A percentile compares a stretch with the other conserved stretches of the same genome.
Evolutionary conservation across 2,888 invertebrate species (phyloP).

Genomic region (Laothoe populi): DNA sequence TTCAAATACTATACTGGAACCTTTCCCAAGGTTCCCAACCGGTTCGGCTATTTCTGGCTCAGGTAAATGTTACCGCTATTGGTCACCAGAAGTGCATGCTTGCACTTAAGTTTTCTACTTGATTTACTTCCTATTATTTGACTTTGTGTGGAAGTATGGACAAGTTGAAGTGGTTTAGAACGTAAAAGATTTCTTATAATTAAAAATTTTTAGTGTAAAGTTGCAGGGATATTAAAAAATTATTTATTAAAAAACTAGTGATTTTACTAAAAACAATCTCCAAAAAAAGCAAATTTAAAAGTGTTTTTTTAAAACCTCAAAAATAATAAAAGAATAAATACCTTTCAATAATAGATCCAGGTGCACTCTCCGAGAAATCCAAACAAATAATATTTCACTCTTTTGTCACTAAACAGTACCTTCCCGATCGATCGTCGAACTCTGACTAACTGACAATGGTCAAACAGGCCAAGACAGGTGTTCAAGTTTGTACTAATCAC

Average conservation of each 20-base stretch:
- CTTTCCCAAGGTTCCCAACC: conserved; percentile 3
- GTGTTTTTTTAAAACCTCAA: not conserved
- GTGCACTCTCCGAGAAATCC: conserved; percentile 34
- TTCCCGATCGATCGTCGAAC: conserved; percentile 36
- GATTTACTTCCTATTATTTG: not conserved
- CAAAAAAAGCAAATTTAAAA: not conserved
- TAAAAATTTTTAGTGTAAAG: too few relatives aligned
- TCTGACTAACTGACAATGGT: conserved; percentile 42
- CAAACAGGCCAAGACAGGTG: conserved; percentile 30
- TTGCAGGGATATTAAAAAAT: not conserved
- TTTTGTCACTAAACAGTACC: conserved; percentile 36
- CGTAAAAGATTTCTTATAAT: too few relatives aligned
- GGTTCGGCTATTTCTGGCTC: conserved; percentile 19
- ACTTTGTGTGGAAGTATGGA: not conserved
- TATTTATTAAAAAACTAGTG: not conserved
- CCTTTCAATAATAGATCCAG: conserved; percentile 37
- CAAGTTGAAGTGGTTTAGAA: too few relatives aligned
- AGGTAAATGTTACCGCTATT: conserved; percentile 17
- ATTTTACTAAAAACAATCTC: not conserved
- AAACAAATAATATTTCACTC: conserved; percentile 37
- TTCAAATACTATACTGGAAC: not conserved
- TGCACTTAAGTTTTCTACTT: conserved; percentile 19
- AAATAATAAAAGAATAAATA: not conserved
- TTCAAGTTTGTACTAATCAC: conserved; percentile 33
- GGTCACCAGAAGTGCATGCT: conserved; percentile 6